Base-by-base conservation (phyloP, 2,797 vertebrate genomes). In the Acanthurus leucopareius region DNA sequence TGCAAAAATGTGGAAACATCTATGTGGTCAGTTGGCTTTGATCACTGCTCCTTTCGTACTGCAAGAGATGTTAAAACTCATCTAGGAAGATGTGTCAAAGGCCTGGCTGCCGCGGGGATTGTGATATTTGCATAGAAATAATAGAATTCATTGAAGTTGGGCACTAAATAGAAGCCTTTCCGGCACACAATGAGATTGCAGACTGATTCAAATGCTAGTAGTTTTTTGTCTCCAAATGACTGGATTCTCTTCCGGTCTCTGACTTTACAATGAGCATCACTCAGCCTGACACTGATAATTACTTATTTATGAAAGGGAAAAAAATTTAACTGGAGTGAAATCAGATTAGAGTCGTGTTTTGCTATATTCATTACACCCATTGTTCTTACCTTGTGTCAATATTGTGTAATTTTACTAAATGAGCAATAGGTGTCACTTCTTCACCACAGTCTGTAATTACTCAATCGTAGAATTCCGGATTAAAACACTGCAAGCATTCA, bases 371-470 rank as follows among this genome's bases (percentile, higher is more conserved):
- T 14, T 32, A 15, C 7, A 0, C 8, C 1, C 15, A 10, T 1
- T 47, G 5, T 32, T 38, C 28, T 32, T 32, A 4, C 22, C 7
- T 25, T 10, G 15, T 38, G 8, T 10, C n/a, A 9, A 5, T 44
- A 3, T 10, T 10, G 1, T 63, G 73, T 53, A 63, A 7, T 63
- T 69, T 13, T 22, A 63, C 69, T 0, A 17, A 61, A 77, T 72
- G 49, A 51, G 0, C 79, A n/a, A 2, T 45, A 78, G 52, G 35
- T 62, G 82, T 80, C 82, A 32, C 70, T 25, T 44, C 59, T 40
- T 54, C 2, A 13, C 67, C 22, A 22, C 9, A 70, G 15, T 38
- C 13, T 32, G 14, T 38, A 69, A 7, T 8, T 28, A 32, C 0
- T 2, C n/a, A 0, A 2, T 6, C 17, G 3, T 3, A 47, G 40